These are phyloP conservation scores for Drosophila suzukii DNA, from an alignment of 1,140 invertebrate genomes.

Conservation along the genomic window DNA sequence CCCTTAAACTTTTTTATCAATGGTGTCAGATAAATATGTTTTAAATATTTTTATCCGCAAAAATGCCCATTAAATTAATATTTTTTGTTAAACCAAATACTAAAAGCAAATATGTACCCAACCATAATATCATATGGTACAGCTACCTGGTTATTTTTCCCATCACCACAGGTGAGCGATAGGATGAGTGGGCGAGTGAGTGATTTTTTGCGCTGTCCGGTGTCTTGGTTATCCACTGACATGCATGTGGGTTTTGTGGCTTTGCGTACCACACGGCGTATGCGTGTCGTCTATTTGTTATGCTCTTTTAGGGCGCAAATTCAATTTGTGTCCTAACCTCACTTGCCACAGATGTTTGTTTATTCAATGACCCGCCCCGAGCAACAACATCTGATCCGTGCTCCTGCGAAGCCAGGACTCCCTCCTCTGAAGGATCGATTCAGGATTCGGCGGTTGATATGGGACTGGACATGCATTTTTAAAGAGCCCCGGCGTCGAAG, in stretches of 20 bases:
- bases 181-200: constrained; percentile 4
- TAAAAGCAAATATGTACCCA: background rate
- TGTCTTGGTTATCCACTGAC: constrained; percentile 68
- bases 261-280: constrained; percentile 61
- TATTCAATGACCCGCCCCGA: constrained; percentile 43
- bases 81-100: too few relatives aligned
- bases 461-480: constrained; percentile 31
- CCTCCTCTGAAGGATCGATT: constrained; percentile 25
- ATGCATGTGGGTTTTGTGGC: constrained; percentile 61
- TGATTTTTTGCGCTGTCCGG: constrained; percentile 39
- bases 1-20: too few relatives aligned
- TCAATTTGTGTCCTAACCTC: constrained; percentile 68
- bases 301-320: constrained; percentile 74
- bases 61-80: too few relatives aligned
- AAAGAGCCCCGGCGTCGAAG: constrained; percentile 1
- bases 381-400: constrained; percentile 8
- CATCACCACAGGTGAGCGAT: constrained; percentile 7
- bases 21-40: too few relatives aligned
- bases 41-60: too few relatives aligned
- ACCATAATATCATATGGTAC: background rate
- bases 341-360: constrained; percentile 64
- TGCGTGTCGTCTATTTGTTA: constrained; percentile 77
- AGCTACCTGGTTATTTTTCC: background rate
- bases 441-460: constrained; percentile 17
- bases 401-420: background rate